Percentiles rank a stretch among this genome's conserved stretches.
Evolutionary conservation across 1,140 invertebrate genomes (phyloP).

Genomic region (Colletes latitarsis): DNA sequence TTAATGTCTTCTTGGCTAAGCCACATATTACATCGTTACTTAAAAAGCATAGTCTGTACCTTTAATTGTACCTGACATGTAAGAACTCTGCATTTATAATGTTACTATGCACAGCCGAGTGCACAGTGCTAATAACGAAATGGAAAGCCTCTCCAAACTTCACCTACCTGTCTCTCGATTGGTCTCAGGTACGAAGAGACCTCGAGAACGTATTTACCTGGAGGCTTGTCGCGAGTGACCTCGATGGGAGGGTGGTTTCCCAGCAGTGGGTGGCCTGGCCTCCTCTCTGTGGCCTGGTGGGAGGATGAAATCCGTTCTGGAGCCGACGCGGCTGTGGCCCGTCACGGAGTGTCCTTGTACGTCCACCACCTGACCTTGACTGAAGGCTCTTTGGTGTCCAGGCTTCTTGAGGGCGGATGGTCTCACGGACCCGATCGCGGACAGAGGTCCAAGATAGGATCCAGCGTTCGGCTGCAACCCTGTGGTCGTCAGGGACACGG

Average conservation of each 20-base stretch:
- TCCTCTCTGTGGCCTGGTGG: constrained; percentile 88
- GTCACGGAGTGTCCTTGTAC: constrained; percentile 78
- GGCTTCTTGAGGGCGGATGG: constrained; percentile 87
- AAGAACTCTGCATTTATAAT: no score
- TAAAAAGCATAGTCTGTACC: no score
- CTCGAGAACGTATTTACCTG: constrained; percentile 57
- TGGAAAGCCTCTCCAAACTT: no score
- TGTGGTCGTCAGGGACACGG: constrained; percentile 77
- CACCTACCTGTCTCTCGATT: no score
- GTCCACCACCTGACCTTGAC: constrained; percentile 91
- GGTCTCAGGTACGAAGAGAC: no score
- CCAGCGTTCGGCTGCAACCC: constrained; percentile 60
- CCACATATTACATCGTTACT: no score
- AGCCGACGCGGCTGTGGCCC: constrained; percentile 90
- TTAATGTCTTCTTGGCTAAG: no score
- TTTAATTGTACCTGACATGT: no score
- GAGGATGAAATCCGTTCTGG: constrained; percentile 93
- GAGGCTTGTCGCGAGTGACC: constrained; percentile 84
- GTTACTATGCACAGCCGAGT: no score
- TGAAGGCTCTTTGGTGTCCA: constrained; percentile 91
- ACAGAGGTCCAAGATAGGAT: constrained; percentile 47
- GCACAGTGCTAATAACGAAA: no score
- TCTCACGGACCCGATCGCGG: constrained; percentile 65
- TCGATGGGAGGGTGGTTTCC: constrained; percentile 77
- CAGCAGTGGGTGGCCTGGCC: constrained; percentile 76